A percentile compares a stretch with the other conserved stretches of the same genome.
Conservation (phyloP, 2,888 invertebrate species). For the Drosophila anomelani region DNA sequence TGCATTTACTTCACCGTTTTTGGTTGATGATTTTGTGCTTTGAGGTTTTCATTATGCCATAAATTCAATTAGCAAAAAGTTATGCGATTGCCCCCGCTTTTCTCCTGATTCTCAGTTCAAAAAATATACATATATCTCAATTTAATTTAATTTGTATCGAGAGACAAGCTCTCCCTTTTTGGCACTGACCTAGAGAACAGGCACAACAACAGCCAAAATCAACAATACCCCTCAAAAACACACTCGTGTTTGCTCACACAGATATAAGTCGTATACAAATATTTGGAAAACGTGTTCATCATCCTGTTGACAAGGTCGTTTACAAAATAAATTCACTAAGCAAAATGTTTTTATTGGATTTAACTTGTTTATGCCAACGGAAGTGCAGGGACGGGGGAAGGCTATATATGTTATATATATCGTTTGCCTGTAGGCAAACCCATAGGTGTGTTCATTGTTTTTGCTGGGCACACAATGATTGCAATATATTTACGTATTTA, state of each 20-base stretch:
- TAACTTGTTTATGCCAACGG: slow-evolving; percentile 58
- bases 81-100: slow-evolving; percentile 19
- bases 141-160: slow-evolving; percentile 12
- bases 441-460: slow-evolving; percentile 21
- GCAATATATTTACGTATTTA: slow-evolving; percentile 21
- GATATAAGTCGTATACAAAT: slow-evolving; percentile 52
- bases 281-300: slow-evolving; percentile 73
- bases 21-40: slow-evolving; percentile 57
- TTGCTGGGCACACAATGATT: slow-evolving; percentile 14
- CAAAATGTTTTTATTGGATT: slow-evolving; percentile 70
- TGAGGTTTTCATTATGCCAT: slow-evolving; percentile 54
- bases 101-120: neutral
- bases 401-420: neutral
- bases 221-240: slow-evolving; percentile 11
- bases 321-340: slow-evolving; percentile 71
- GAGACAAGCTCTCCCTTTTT: neutral
- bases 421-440: slow-evolving; percentile 13
- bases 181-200: slow-evolving; percentile 10
- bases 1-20: slow-evolving; percentile 62
- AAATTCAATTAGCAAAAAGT: slow-evolving; percentile 67
- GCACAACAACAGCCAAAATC: neutral
- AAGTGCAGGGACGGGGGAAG: neutral
- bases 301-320: slow-evolving; percentile 75
- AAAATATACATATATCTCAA: neutral
- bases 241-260: slow-evolving; percentile 13